Conservation (phyloP, 53 echinoderm and acorn worm species). For the Paracentrotus lividus region DNA sequence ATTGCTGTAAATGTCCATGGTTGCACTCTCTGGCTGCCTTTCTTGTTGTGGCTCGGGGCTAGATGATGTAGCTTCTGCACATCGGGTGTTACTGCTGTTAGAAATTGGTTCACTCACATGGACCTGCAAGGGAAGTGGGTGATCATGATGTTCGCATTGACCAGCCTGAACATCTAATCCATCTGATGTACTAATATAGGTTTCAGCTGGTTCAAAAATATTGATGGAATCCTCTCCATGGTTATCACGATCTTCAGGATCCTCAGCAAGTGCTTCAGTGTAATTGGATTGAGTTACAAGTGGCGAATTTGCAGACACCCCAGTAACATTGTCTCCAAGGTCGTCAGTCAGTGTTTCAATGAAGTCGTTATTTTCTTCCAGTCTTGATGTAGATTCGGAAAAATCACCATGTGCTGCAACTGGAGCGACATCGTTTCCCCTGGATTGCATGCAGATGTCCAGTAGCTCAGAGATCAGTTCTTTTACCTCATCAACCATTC, state of each 20-base stretch:
- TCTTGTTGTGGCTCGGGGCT: not conserved
- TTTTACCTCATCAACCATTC: constrained; percentile 47
- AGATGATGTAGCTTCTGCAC: not conserved
- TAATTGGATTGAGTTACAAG: too few relatives aligned
- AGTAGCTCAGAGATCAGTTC: constrained; percentile 27
- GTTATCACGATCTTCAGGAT: too few relatives aligned
- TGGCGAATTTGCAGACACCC: too few relatives aligned
- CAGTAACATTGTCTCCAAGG: not conserved
- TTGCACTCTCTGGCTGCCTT: not conserved
- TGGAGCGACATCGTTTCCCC: not conserved
- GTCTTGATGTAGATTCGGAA: not conserved
- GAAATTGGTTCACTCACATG: not conserved
- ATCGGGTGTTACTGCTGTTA: not conserved
- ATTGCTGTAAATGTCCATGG: not conserved
- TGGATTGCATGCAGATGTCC: not conserved
- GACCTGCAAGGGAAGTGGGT: not conserved
- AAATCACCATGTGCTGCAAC: constrained; percentile 38
- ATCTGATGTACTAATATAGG: not conserved
- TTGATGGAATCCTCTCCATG: not conserved
- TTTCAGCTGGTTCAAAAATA: not conserved
- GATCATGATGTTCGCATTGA: not conserved
- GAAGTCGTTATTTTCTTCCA: not conserved
- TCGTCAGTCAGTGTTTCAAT: not conserved
- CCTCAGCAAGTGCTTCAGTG: not conserved
- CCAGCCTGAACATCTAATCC: not conserved